These are phyloP conservation scores for Pyrrhosoma nymphula DNA, from an alignment of 2,888 invertebrate species.

Conservation along the genomic window DNA sequence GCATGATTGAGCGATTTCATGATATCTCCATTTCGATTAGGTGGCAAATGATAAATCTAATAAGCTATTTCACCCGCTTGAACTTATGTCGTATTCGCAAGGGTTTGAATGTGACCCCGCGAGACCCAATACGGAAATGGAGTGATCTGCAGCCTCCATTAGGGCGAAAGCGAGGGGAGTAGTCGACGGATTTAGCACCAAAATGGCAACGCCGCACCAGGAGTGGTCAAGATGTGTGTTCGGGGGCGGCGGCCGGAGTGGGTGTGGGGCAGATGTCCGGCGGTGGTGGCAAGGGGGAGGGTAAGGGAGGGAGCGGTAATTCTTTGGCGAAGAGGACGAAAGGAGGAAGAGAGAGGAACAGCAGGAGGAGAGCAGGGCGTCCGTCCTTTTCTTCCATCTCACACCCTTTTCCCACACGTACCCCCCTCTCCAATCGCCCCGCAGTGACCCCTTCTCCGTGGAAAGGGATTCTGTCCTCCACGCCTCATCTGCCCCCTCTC, in stretches of 20 bases:
- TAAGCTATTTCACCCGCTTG: no score
- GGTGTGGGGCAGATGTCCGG: not conserved
- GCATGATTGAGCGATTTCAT: no score
- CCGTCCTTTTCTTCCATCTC: not conserved
- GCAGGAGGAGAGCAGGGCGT: not conserved
- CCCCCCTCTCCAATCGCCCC: not conserved
- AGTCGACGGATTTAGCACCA: not conserved
- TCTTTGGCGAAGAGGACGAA: not conserved
- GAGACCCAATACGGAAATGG: not conserved
- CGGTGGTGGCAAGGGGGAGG: not conserved
- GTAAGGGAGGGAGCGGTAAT: not conserved
- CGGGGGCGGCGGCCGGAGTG: not conserved
- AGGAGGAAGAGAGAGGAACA: not conserved
- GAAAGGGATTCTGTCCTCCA: not conserved
- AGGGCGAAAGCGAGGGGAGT: no score
- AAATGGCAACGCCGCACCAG: not conserved
- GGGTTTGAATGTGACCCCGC: not conserved
- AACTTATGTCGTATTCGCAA: no score
- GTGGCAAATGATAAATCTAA: no score
- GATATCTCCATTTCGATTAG: no score
- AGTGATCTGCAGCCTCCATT: not conserved
- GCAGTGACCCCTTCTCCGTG: not conserved
- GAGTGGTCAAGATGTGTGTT: not conserved
- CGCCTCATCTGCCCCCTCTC: no score
- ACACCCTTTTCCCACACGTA: not conserved